Evolutionary conservation across 2,113 vertebrate species (phyloP).

Genomic region (Tor tambroides): DNA sequence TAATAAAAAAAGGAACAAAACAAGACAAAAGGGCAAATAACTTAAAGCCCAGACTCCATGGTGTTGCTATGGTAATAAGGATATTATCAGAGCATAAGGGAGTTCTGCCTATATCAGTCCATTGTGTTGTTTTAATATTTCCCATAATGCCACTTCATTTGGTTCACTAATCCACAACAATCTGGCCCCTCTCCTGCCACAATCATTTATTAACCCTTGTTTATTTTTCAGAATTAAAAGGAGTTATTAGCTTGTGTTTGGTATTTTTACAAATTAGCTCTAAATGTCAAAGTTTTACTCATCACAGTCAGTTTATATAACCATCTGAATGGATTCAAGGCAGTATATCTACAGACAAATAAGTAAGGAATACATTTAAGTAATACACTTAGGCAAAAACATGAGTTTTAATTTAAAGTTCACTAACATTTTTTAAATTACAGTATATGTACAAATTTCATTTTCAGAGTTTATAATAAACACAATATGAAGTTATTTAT

Average conservation of each 20-base stretch:
- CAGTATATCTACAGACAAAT: constrained; percentile 1
- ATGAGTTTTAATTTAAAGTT: neutral
- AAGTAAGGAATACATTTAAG: neutral
- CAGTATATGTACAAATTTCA: neutral
- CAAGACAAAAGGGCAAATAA: neutral
- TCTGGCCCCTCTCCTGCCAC: constrained; percentile 50
- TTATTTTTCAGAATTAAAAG: constrained; percentile 58
- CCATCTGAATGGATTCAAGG: constrained; percentile 26
- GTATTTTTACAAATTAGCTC: constrained; percentile 43
- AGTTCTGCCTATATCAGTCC: constrained; percentile 35
- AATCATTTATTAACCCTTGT: constrained; percentile 57
- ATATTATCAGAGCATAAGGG: constrained; percentile 52
- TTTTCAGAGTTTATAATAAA: neutral
- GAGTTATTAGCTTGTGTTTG: constrained; percentile 55
- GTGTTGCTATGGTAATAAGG: constrained; percentile 58
- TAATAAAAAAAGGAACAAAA: neutral
- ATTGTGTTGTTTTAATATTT: constrained; percentile 61
- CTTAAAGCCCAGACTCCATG: constrained; percentile 27
- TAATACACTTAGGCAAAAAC: neutral
- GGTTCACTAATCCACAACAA: constrained; percentile 59
- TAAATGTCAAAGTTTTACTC: constrained; percentile 54
- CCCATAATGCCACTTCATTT: constrained; percentile 61
- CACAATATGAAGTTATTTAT: neutral
- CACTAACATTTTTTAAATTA: neutral
- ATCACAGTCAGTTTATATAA: constrained; percentile 41